Base-by-base conservation (phyloP, 37 sponge, comb jelly and placozoan genomes). In the Hexactinellida sp. region DNA sequence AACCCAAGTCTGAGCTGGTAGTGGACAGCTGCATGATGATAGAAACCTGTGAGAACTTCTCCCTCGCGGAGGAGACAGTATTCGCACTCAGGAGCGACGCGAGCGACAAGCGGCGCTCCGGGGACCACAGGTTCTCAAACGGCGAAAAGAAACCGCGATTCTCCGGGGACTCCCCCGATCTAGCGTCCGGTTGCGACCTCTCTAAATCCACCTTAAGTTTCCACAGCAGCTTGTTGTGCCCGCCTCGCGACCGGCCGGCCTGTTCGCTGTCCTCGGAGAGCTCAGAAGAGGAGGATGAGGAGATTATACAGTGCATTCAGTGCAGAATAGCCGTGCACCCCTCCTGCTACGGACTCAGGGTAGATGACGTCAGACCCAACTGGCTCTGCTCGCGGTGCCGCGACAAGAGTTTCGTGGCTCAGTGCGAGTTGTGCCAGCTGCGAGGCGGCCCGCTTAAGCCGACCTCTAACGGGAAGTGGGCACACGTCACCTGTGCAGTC, bases 391-490 rank as follows among this genome's bases (percentile, higher is more conserved):
- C 35, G n/a, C 82, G 94, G 10, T 95, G 95, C 54, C 38, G 37
- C 19, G 38, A 37, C 16, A 89, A 91, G 38, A 86, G 76, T 0
- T 36, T 84, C 32, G 36, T 82, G 30, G 89, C 90, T 39, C 92
- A 90, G 39, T 96, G 97, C 63, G 87, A 85, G 86, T 86, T 94
- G 37, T 96, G 97, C 89, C 39, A 83, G 37, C 36, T 96, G 87
- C 54, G 97, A 37, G 95, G 97, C 28, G 97, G 97, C 32, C 93
- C 94, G 24, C 92, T 96, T 21, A 92, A 96, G 87, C 88, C 87
- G 9, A 92, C 93, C 0, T 88, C 38, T 82, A 41, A 32, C 32
- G 37, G 39, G 52, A 89, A 88, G 0, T 95, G 95, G 95, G 93
- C 90, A 16, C 95, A 95, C 54, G 37, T 95, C n/a, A 86, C 86